Conservation (phyloP, 2,113 vertebrate species). For the cat (Felis catus) region F.catus_Fca126_mat1.0 CM031428.1:33599001-33599500, state of each 20-base stretch:
- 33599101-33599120: background rate
- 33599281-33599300: background rate
- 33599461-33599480: constrained; percentile 71
- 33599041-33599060: fast-evolving
- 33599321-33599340: background rate
- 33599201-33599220: constrained; percentile 50
- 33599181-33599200: constrained; percentile 51
- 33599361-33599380: background rate
- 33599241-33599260: constrained; percentile 39
- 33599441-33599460: constrained; percentile 75
- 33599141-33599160: background rate
- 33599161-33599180: background rate
- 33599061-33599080: background rate
- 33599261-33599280: background rate
- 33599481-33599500: constrained; percentile 76
- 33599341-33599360: constrained; percentile 11
- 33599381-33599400: constrained; percentile 59
- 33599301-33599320: background rate
- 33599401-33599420: constrained; percentile 77
- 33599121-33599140: background rate
- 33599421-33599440: constrained; percentile 82
- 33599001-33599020: fast-evolving
- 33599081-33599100: background rate
- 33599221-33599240: constrained; percentile 52
- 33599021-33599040: background rate